Base-by-base conservation (phyloP, 2,888 invertebrate species). In the Pseudoips prasinana region DNA sequence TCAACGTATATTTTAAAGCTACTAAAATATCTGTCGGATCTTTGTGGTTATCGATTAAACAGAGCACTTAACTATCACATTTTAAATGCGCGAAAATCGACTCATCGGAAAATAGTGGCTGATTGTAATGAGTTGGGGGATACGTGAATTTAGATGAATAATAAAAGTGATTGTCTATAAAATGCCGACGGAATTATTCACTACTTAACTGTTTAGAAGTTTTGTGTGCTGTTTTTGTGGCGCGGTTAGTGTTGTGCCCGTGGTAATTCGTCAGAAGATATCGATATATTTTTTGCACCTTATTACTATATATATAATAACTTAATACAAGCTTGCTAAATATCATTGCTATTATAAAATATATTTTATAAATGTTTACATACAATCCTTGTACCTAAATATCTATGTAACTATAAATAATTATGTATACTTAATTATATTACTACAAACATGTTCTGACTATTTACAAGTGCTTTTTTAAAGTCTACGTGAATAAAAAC, bases 31-130 rank as follows among this genome's bases (percentile, higher is more conserved):
- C 52, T 51, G 43, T 53, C 52, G 61, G 56, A 66, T 65, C 61
- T 66, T 68, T 81, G 82, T 61, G 83, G 82, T 82, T 58, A 56
- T 43, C 57, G 62, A 71, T 71, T 76, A 76, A 70, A 73, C 67
- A 66, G 56, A 59, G 65, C 73, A 67, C 69, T 79, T 74, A 75
- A 20, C 69, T 51, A 62, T 67, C 71, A 71, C 64, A 81, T 71
- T 73, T 66, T 60, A 63, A 65, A 72, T 69, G 67, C 63, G 63
- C 71, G 72, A 76, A 80, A 80, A 79, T 69, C 54, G 62, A 64
- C 61, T 63, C 62, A 66, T 40, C 7, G 70, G 80, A 79, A 84
- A 84, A 83, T 81, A 79, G 68, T 72, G 55, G 55, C 64, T 57
- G 56, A 51, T 49, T 67, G 65, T 79, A 81, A 83, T 82, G 73